Base-by-base conservation (phyloP, 1,140 invertebrate species). In the Metopolophium dirhodum region DNA sequence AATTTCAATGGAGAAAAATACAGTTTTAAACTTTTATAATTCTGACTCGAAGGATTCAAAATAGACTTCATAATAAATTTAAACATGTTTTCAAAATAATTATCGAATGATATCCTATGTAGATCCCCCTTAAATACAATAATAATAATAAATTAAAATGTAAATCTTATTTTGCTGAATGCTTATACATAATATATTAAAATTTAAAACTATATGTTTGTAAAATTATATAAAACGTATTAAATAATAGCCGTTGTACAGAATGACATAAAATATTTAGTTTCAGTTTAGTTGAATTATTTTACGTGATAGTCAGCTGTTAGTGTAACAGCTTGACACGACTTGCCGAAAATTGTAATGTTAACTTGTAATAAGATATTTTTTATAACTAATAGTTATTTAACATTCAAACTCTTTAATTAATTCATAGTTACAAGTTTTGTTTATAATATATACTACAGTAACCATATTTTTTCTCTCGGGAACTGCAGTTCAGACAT, bases 331-430 rank as follows among this genome's bases (percentile, higher is more conserved):
- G 89, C 89, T 90, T 90, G 89, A 47, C n/a, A n/a, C n/a, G 54
- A 90, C 57, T 90, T 68, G 18, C 54, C 57, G 89, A 90, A 68
- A 68, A 90, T 90, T 90, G 89, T 68, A 30, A 68, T 68, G 89
- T 68, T 90, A 68, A 90, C 89, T 90, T 30, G 41, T 45, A 90
- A 68, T 68, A 57, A 7, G 57, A 90, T 41, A 41, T 90, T 90
- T 61, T 90, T 45, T 30, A n/a, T 90, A 90, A 90, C 41, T 90
- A 61, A 68, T 90, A 61, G 54, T 90, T 90, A 90, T 90, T 90
- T 90, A 90, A 90, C 89, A n/a, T 90, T 90, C 41, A 68, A 61
- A 45, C 37, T 61, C 9, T 90, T 90, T 90, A 90, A 90, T 90
- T 90, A 90, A 90, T 90, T 90, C 89, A 90, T 61, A 90, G 37